A percentile compares a stretch with the other conserved stretches of the same genome.
Evolutionary conservation across 2,797 vertebrate species (phyloP).

Genomic region (Chanos chanos): DNA sequence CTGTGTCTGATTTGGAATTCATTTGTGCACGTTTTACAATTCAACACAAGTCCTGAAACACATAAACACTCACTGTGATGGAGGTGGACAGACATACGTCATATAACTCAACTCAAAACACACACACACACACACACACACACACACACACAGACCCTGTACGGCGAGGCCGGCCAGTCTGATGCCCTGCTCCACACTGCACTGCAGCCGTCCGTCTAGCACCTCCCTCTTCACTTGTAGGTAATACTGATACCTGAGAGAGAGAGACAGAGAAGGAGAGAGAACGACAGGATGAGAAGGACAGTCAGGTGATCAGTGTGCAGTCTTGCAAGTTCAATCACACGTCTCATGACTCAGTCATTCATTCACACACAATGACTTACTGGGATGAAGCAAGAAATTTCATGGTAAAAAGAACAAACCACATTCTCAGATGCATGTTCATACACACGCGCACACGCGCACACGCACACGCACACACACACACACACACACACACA

Average conservation of each 20-base stretch:
- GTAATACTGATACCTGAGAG: slow-evolving; percentile 91
- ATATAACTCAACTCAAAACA: too few relatives aligned
- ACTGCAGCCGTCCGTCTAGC: slow-evolving; percentile 85
- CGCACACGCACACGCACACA: slow-evolving; percentile 16
- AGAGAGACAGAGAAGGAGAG: neutral
- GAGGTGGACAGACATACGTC: slow-evolving; percentile 10
- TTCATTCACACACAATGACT: slow-evolving; percentile 31
- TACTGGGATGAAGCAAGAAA: too few relatives aligned
- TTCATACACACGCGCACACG: slow-evolving; percentile 49
- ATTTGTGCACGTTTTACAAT: too few relatives aligned
- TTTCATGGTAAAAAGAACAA: too few relatives aligned
- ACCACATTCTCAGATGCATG: neutral
- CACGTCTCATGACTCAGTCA: neutral
- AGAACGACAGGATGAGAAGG: too few relatives aligned
- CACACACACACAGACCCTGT: slow-evolving; percentile 73
- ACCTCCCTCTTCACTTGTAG: slow-evolving; percentile 95
- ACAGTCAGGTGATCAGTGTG: too few relatives aligned
- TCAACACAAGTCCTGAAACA: slow-evolving; percentile 13
- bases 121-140: neutral
- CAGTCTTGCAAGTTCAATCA: neutral
- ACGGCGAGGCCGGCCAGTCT: slow-evolving; percentile 90
- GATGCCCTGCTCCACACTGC: slow-evolving; percentile 85
- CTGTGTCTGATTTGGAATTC: too few relatives aligned
- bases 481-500: neutral
- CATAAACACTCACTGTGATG: slow-evolving; percentile 29